Percentiles rank a stretch among this genome's conserved stretches.
These are phyloP conservation scores for Acanthurus lineatus DNA, from an alignment of 2,797 vertebrate genomes.

Conservation along the genomic window DNA sequence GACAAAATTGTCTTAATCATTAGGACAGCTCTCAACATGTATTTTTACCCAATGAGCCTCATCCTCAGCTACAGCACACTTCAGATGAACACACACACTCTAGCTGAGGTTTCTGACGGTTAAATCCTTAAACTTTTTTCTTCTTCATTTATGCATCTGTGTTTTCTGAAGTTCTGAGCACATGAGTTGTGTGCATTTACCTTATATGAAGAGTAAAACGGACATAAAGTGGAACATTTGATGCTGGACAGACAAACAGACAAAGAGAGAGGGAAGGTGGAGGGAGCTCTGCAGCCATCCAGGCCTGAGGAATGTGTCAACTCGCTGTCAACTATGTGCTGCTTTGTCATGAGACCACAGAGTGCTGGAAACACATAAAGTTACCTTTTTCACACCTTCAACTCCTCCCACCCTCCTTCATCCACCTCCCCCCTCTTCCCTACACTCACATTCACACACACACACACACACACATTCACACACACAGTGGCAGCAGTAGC, in stretches of 20 bases:
- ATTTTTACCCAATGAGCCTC: background rate
- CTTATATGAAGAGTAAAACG: constrained; percentile 5
- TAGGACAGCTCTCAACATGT: too few relatives aligned
- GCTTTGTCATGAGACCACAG: constrained; percentile 76
- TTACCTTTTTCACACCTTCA: constrained; percentile 79
- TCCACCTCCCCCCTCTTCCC: background rate
- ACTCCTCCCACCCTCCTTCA: constrained; percentile 63
- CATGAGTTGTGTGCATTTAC: constrained; percentile 20
- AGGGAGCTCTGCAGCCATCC: constrained; percentile 51
- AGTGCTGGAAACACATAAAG: constrained; percentile 74
- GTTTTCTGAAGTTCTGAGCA: constrained; percentile 1
- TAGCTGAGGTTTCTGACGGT: background rate
- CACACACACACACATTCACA: constrained; percentile 26
- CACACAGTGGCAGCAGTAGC: constrained; percentile 68
- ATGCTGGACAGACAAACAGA: constrained; percentile 4
- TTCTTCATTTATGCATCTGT: background rate
- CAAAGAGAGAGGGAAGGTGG: constrained; percentile 24
- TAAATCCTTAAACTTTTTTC: background rate
- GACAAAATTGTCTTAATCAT: too few relatives aligned
- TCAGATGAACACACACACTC: background rate
- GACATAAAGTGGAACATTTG: constrained; percentile 1
- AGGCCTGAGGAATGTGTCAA: constrained; percentile 80
- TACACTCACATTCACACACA: constrained; percentile 7
- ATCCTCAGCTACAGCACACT: background rate
- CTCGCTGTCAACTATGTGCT: constrained; percentile 80